Evolutionary conservation across 2,797 vertebrate genomes (phyloP).

Genomic region (Coracias cyanogaster): DNA sequence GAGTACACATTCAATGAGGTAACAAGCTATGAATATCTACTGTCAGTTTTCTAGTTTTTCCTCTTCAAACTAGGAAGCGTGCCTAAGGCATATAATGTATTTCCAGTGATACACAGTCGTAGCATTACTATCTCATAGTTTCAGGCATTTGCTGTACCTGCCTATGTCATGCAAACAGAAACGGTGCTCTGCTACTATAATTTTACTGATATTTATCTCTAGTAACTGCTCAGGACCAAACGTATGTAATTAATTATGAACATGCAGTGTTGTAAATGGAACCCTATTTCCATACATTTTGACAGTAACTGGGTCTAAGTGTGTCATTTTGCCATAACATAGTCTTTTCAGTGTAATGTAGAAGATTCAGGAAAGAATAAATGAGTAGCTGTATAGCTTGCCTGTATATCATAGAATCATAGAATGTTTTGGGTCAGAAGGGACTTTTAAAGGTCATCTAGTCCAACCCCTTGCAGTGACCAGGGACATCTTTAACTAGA

Average conservation of each 20-base stretch:
- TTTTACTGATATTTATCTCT: slow-evolving; percentile 8
- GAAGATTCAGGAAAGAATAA: not conserved
- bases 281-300: not conserved
- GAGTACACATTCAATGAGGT: not conserved
- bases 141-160: not conserved
- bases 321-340: not conserved
- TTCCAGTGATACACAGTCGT: not conserved
- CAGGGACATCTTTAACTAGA: too few relatives aligned
- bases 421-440: not conserved
- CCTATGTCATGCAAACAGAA: not conserved
- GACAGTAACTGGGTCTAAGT: not conserved
- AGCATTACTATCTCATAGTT: not conserved
- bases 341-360: not conserved
- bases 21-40: not conserved
- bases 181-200: not conserved
- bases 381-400: not conserved
- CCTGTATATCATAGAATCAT: not conserved
- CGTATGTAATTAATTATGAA: not conserved
- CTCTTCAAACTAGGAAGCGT: not conserved
- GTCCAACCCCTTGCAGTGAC: too few relatives aligned
- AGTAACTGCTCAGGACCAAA: not conserved
- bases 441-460: too few relatives aligned
- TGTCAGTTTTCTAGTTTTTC: not conserved
- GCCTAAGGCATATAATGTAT: not conserved
- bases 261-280: not conserved